These are phyloP conservation scores for Glareola pratincola DNA, from an alignment of 2,113 vertebrate genomes.

Conservation along the genomic window DNA sequence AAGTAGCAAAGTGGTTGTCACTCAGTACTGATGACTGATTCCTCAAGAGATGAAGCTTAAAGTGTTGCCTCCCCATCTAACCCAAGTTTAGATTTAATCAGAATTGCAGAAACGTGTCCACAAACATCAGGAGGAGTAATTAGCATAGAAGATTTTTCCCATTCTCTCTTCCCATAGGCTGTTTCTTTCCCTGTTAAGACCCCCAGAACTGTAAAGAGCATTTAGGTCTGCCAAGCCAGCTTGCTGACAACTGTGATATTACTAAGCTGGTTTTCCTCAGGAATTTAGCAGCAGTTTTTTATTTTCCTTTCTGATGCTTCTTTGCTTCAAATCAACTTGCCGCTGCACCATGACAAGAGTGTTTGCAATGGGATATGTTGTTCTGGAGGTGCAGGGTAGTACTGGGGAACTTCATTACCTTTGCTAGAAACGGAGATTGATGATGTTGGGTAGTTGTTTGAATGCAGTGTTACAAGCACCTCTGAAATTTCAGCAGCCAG, in stretches of 20 bases:
- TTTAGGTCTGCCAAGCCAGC: background rate
- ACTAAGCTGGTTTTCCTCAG: background rate
- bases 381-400: background rate
- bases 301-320: background rate
- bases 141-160: background rate
- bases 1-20: slow-evolving; percentile 37
- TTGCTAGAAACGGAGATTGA: background rate
- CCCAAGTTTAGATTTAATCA: slow-evolving; percentile 3
- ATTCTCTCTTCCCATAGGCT: background rate
- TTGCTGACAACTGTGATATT: background rate
- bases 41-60: slow-evolving; percentile 12
- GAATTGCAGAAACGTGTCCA: background rate
- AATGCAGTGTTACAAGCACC: background rate
- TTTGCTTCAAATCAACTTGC: background rate
- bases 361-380: background rate
- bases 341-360: background rate
- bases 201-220: background rate
- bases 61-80: background rate
- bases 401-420: background rate
- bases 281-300: background rate
- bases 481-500: background rate
- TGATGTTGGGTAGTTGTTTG: background rate
- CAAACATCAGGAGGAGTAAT: slow-evolving; percentile 18
- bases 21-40: background rate
- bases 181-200: background rate